Evolutionary conservation across 1,140 invertebrate species (phyloP), one percentile per base, ranked within the genome.

Genomic region (Philotrypesis tridentata): DNA sequence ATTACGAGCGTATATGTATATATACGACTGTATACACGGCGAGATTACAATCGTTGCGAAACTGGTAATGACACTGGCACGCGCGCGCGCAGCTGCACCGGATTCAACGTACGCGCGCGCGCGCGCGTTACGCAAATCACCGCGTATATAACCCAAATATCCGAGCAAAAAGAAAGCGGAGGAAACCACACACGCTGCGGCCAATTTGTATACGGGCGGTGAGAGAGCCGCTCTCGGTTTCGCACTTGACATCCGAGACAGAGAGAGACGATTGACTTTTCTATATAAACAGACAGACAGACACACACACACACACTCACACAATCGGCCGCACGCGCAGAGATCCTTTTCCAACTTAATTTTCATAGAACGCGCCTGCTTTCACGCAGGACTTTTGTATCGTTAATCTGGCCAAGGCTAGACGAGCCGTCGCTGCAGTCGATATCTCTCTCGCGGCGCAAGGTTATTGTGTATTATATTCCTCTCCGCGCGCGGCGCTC

Each of bases 381-480:
- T 77, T 82, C 80, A 77, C 67, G 43, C 67, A 83, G 74, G 72
- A 70, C 70, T 74, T 79, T 77, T 68, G 33, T 84, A 82, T 80
- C 61, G 80, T 85, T n/a, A 86, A 84, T 86, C 84, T 84, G 82
- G 84, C 81, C 60, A 73, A 83, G 82, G 68, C 83, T 63, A 61
- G 33, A 80, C 79, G 48, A 84, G 83, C n/a, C n/a, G n/a, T n/a
- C n/a, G n/a, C 63, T 60, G 79, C 82, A 79, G 31, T 33, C 79
- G 71, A 82, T 85, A 85, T 85, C 83, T 83, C 14, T 48, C n/a
- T n/a, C n/a, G n/a, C n/a, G n/a, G n/a, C n/a, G 61, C 84, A 86
- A 86, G 86, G 86, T 86, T 86, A 86, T n/a, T n/a, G n/a, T 81
- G 82, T 79, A 81, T 72, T 71, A 72, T 71, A 72, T 79, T 72